phyloP scores from a whole-genome alignment of 2,888 invertebrate genomes.

The Bibio marci region DNA sequence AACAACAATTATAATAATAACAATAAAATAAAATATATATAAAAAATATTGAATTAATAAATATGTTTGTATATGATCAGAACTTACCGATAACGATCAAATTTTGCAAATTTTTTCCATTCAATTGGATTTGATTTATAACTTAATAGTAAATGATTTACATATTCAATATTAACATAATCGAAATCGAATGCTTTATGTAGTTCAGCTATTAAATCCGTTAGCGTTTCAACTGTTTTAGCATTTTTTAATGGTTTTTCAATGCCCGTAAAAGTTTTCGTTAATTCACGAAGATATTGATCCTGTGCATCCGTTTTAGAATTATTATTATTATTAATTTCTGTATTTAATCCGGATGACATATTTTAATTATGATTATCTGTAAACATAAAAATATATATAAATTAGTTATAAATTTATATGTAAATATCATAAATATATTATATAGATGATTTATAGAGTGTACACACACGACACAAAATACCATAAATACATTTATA shows the following conservation, averaged over 20 bases:
- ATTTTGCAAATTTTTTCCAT: constrained; percentile 90
- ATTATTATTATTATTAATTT: background rate
- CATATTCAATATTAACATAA: constrained; percentile 78
- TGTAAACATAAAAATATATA: background rate
- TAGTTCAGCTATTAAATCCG: constrained; percentile 48
- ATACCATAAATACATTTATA: no score
- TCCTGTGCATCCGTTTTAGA: constrained; percentile 14
- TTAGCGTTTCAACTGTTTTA: constrained; percentile 30
- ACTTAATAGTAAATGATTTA: constrained; percentile 52
- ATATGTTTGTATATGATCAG: no score
- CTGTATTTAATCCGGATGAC: background rate
- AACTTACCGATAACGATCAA: constrained; percentile 69
- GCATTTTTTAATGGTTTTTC: constrained; percentile 27
- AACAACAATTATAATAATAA: no score
- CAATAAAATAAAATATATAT: no score
- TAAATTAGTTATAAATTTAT: no score
- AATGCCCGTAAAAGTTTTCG: constrained; percentile 24
- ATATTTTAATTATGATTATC: background rate
- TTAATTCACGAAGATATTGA: constrained; percentile 23
- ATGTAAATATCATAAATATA: no score
- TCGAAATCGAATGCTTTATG: constrained; percentile 62
- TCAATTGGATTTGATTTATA: constrained; percentile 82
- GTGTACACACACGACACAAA: no score
- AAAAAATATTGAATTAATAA: no score
- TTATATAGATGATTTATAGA: no score